phyloP scores from a whole-genome alignment of 2,888 invertebrate species.

The Mimachlamys varia region DNA sequence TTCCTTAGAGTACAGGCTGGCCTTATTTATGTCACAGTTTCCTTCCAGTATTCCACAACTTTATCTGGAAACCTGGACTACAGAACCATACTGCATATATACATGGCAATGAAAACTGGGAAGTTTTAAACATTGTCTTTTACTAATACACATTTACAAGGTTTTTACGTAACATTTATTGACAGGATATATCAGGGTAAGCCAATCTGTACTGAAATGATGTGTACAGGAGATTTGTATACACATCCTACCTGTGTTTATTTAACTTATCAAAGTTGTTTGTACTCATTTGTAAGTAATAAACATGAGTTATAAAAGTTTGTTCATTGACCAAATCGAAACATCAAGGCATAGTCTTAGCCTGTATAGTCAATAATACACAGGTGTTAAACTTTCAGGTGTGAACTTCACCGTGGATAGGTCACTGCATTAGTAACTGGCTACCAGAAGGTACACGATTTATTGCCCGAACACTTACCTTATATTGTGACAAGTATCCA shows the following conservation, averaged over 20 bases:
- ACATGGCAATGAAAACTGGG: no score
- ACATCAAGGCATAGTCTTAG: neutral
- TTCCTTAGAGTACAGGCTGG: no score
- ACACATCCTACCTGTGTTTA: neutral
- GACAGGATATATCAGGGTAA: no score
- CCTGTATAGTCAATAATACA: neutral
- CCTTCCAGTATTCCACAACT: no score
- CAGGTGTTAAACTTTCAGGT: conserved; percentile 5
- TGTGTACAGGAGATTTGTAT: no score
- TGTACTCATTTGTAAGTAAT: neutral
- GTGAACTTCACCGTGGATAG: neutral
- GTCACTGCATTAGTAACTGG: neutral
- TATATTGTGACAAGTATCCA: neutral
- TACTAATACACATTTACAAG: no score
- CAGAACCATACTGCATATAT: no score
- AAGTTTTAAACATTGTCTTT: no score
- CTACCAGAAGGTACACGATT: neutral
- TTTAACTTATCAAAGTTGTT: neutral
- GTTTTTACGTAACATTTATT: no score
- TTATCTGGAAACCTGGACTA: no score
- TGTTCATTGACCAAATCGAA: neutral
- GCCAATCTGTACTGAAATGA: no score
- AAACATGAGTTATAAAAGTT: neutral
- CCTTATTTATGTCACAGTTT: no score
- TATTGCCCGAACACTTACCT: neutral